Percentiles rank a stretch among this genome's conserved stretches.
phyloP scores from a whole-genome alignment of 2,113 vertebrate genomes.

The Marcusenius ussheri region DNA sequence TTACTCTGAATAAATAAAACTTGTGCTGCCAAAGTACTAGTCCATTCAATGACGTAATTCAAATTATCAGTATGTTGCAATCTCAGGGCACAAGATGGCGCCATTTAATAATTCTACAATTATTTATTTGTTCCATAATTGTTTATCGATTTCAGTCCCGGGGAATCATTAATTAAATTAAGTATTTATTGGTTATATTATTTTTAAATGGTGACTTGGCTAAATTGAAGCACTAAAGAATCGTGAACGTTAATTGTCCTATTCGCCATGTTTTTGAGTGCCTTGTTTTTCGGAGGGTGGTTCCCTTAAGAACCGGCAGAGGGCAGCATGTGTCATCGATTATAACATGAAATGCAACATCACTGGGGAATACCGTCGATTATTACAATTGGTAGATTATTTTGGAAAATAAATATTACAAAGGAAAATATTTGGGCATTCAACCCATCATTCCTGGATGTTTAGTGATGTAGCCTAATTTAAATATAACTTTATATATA shows the following conservation, averaged over 20 bases:
- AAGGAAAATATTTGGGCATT: background rate
- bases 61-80: background rate
- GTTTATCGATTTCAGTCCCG: background rate
- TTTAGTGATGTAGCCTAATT: background rate
- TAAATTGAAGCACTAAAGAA: background rate
- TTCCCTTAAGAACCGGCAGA: background rate
- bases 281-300: background rate
- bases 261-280: background rate
- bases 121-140: background rate
- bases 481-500: background rate
- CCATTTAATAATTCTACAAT: background rate
- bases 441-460: background rate
- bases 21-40: conserved; percentile 73
- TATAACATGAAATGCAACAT: background rate
- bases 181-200: background rate
- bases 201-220: background rate
- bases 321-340: background rate
- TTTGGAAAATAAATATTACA: background rate
- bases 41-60: background rate
- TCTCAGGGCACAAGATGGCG: background rate
- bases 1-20: conserved; percentile 94
- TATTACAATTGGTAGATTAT: background rate
- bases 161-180: background rate
- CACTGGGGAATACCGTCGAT: background rate
- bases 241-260: background rate